Base-by-base conservation (phyloP, 2,888 invertebrate species). In the Pachymerium ferrugineum region DNA sequence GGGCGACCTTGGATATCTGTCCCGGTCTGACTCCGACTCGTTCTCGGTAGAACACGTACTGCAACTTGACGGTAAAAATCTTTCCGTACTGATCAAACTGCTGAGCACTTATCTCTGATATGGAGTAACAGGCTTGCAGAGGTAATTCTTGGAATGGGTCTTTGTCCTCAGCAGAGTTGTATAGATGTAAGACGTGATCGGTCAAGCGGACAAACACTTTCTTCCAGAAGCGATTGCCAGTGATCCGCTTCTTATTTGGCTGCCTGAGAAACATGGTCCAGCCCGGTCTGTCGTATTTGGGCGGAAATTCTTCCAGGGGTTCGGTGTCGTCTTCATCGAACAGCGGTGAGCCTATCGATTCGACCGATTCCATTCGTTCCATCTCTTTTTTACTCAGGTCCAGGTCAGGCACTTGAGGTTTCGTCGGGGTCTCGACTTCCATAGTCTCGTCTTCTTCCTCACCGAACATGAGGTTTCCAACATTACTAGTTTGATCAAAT, bases 41-140 rank as follows among this genome's bases (percentile, higher is more conserved):
- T 83, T 99, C 99, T 83, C 97, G 96, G 83, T 99, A 99, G 83
- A 97, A 95, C 74, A 98, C 92, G 81, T 97, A 97, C 83, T 98
- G 98, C 78, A 97, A 84, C 83, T 96, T 98, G 74, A 98, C 89
- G 0, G 99, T 99, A 85, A 99, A 98, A 79, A 99, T 97, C 85
- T 99, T 99, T 31, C 98, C 98, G 82, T 92, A 99, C 83, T 97
- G 94, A 84, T 99, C 99, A 5, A 54, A 68, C 16, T 68, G 68
- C 16, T 68, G 68, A 4, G 68, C 68, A 68, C 84, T 83, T 70
- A 94, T 91, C 76, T 95, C 96, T 3, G 96, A 97, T 67, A 97
- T 91, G 1, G 94, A 95, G 84, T 97, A 97, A 82, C 94, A 95
- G 0, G 95, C 91, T 83, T 96, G 93, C 77, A 97, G 85, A 0